A percentile compares a stretch with the other conserved stretches of the same genome.
phyloP scores from a whole-genome alignment of 2,113 vertebrate species.

The Donacobius atricapilla region DNA sequence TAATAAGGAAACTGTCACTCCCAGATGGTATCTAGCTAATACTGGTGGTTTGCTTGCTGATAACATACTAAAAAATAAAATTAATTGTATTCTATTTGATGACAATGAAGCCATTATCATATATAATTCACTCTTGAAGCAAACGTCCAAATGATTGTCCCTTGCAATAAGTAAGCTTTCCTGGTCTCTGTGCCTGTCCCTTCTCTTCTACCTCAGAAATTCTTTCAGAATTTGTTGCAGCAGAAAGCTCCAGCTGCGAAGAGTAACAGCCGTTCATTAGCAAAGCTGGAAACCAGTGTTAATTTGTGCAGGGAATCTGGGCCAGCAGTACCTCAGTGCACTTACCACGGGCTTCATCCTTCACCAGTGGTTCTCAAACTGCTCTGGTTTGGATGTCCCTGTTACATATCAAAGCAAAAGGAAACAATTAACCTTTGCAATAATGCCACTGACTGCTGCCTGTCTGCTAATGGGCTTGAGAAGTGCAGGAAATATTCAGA shows the following conservation, averaged over 20 bases:
- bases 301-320: conserved; percentile 44
- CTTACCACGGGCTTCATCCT: neutral
- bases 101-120: conserved; percentile 80
- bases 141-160: conserved; percentile 63
- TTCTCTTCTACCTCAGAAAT: neutral
- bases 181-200: neutral
- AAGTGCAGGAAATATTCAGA: neutral
- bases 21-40: conserved; percentile 82
- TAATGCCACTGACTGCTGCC: neutral
- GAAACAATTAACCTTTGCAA: neutral
- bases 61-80: conserved; percentile 84
- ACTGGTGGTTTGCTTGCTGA: conserved; percentile 82
- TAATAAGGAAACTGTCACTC: conserved; percentile 85
- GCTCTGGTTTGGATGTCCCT: neutral
- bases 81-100: conserved; percentile 84
- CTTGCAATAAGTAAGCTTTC: conserved; percentile 30
- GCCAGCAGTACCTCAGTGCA: neutral
- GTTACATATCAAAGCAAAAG: neutral
- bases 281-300: conserved; percentile 28
- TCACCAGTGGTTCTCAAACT: neutral
- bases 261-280: conserved; percentile 40
- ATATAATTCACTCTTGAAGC: conserved; percentile 77
- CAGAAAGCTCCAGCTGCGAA: conserved; percentile 51
- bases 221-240: conserved; percentile 1
- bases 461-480: neutral